Base-by-base conservation (phyloP, 1,140 invertebrate species). In the Cheumatopsyche charites region DNA sequence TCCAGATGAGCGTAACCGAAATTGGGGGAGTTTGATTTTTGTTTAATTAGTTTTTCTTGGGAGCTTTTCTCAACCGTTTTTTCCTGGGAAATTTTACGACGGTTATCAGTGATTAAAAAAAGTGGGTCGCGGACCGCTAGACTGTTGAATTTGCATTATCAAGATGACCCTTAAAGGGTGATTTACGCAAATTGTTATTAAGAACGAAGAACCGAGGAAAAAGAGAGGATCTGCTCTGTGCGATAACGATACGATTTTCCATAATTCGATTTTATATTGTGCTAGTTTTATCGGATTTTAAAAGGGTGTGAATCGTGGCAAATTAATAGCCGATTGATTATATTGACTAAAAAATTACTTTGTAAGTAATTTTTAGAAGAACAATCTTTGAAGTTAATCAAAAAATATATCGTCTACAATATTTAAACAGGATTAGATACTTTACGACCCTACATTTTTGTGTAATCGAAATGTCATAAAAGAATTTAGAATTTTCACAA, bases 31-130 rank as follows among this genome's bases (percentile, higher is more conserved):
- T 72, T 72, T 72, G 70, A 72, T 72, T 72, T 72, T 72, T 72
- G 70, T 72, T 72, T 72, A 72, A 72, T 72, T 72, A 72, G 70
- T 72, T 72, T 72, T 58, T 43, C 62, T 13, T 42, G 69, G 29
- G 61, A 25, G 42, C 13, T 47, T 49, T 21, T 45, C 63, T 19
- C n/a, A 17, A 7, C 63, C 63, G 42, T 63, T 41, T 21, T 41
- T 43, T 29, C 62, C 23, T 58, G 63, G 36, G 41, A 72, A 65
- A 67, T 21, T 72, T 72, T 58, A 26, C 62, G 62, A 58, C 45
- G 26, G 62, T 72, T 72, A 72, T 72, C 70, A 66, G 47, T 19
- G 62, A 65, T 72, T 67, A 49, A 42, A 66, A 66, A 66, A 66
- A 66, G 63, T 43, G 63, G 63, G 63, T 66, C 63, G 41, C 63